Evolutionary conservation across 1,140 invertebrate species (phyloP), one percentile per base, ranked within the genome.

Genomic region (Drosophila pseudoobscura): DNA sequence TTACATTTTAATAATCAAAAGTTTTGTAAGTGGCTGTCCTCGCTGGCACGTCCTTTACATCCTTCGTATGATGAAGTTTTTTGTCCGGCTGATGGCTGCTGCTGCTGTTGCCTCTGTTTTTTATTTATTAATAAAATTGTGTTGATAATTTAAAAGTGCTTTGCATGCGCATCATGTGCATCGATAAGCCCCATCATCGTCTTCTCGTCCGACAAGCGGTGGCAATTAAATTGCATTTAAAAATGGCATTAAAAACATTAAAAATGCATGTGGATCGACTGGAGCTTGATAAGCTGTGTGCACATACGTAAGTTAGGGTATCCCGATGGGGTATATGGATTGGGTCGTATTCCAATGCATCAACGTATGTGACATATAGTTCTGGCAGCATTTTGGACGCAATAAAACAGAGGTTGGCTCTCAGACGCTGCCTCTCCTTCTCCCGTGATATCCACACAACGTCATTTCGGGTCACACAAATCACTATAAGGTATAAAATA

Each of bases 1-100:
- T 88, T 82, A 83, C 83, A 79, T 82, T 88, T 88, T 88, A 79
- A 88, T 88, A 83, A 88, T 83, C 83, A 88, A 89, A 70, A 65
- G 58, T 78, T 59, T 68, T 77, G 58, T 65, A 70, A 88, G 63
- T 73, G 82, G 53, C 61, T 58, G 57, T 53, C 15, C 71, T 58
- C 61, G 50, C 54, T 60, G 73, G 26, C 69, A 78, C 75, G 85
- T 78, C 52, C 65, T 53, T 26, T 47, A 41, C 69, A 55, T 29
- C 8, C 9, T 26, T 9, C 45, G 17, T 44, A 7, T 6, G 49
- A 11, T 31, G 17, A 52, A 39, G 17, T 44, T 57, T 44, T 60
- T 53, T 51, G 44, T 46, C 20, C 29, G 15, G 46, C 24, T 45
- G 47, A 6, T 26, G 24, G 24, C 5, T 39, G 47, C 63, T 46